A percentile compares a stretch with the other conserved stretches of the same genome.
Evolutionary conservation across 2,113 vertebrate genomes (phyloP).

Genomic region (Climacteris rufus): DNA sequence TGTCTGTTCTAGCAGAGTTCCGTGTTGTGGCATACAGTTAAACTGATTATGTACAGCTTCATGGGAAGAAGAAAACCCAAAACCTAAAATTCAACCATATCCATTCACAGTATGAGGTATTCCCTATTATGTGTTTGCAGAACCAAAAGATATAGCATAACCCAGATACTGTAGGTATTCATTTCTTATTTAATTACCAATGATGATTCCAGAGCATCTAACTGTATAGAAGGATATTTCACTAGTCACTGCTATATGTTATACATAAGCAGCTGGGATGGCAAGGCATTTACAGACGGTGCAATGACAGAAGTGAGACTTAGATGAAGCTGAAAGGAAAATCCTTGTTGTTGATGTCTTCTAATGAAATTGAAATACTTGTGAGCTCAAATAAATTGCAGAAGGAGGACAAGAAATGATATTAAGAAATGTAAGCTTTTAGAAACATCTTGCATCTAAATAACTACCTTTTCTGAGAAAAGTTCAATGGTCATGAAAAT

Average conservation of each 20-base stretch:
- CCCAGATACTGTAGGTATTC: background rate
- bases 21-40: background rate
- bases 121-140: background rate
- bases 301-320: background rate
- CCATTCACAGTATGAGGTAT: background rate
- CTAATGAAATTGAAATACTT: background rate
- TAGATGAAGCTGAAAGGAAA: background rate
- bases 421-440: background rate
- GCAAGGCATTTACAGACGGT: background rate
- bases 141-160: background rate
- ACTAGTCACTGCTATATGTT: background rate
- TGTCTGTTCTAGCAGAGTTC: background rate
- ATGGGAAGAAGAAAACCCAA: background rate
- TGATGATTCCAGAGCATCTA: background rate
- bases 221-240: background rate
- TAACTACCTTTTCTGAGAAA: background rate
- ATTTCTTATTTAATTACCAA: background rate
- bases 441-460: background rate
- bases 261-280: background rate
- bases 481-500: background rate
- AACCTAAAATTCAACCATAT: background rate
- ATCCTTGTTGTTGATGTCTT: background rate
- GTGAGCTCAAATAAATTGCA: background rate
- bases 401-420: background rate
- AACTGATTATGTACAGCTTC: background rate